Conservation (phyloP, 2,888 invertebrate genomes). For the Hydraecia micacea region DNA sequence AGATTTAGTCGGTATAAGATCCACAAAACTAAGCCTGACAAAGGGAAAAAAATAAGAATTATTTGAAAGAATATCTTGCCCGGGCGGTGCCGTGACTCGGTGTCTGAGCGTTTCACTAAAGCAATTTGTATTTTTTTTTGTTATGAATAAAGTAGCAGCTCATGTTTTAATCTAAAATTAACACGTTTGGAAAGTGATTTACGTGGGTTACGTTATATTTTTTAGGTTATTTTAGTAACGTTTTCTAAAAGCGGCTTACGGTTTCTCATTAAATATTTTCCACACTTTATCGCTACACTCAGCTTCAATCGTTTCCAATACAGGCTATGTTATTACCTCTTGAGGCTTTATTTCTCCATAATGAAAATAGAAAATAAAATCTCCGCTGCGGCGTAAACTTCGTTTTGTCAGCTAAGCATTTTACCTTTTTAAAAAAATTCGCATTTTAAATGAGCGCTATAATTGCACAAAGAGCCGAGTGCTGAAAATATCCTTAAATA, state of each 20-base stretch:
- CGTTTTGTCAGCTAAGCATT: constrained; percentile 30
- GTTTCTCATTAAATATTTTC: constrained; percentile 23
- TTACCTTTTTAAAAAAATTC: constrained; percentile 4
- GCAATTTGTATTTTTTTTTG: constrained; percentile 58
- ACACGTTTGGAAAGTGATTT: constrained; percentile 39
- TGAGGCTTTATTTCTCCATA: constrained; percentile 11
- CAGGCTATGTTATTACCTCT: constrained; percentile 13
- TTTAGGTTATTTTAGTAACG: constrained; percentile 27
- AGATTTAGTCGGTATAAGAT: constrained; percentile 62
- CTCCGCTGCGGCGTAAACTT: not conserved
- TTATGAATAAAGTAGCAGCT: constrained; percentile 58
- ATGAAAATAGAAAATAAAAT: constrained; percentile 19
- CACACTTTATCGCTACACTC: not conserved
- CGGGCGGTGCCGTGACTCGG: constrained; percentile 30
- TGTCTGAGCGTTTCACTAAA: constrained; percentile 44
- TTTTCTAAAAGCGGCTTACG: constrained; percentile 19
- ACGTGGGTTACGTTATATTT: constrained; percentile 17
- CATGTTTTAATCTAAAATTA: constrained; percentile 58
- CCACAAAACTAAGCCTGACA: constrained; percentile 42
- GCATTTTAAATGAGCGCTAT: constrained; percentile 49
- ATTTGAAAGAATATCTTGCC: constrained; percentile 46
- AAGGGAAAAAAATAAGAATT: constrained; percentile 39
- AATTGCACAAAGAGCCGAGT: constrained; percentile 54
- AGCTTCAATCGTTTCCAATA: constrained; percentile 21
- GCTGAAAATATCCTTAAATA: constrained; percentile 63